A percentile compares a stretch with the other conserved stretches of the same genome.
Evolutionary conservation across 2,888 invertebrate species (phyloP).

Genomic region (Drosophila lacicola): DNA sequence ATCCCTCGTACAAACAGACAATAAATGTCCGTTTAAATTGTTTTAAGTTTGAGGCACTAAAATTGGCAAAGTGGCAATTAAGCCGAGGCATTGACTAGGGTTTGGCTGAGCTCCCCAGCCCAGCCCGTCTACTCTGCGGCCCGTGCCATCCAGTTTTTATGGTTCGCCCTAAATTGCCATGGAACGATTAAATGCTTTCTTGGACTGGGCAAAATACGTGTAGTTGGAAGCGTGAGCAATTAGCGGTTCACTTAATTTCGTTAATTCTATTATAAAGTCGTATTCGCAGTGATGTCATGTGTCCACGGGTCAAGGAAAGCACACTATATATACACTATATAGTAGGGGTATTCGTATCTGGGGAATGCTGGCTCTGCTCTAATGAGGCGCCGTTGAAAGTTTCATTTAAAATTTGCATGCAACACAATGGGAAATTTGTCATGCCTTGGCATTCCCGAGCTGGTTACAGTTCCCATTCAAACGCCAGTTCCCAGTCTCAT

Average conservation of each 20-base stretch:
- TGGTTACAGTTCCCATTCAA: conserved; percentile 38
- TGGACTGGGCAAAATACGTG: conserved; percentile 1
- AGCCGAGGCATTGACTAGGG: conserved; percentile 41
- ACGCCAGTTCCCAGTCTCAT: conserved; percentile 50
- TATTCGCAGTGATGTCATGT: conserved; percentile 63
- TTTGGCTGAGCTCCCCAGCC: conserved; percentile 16
- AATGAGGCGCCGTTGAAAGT: conserved; percentile 43
- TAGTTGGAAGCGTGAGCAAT: conserved; percentile 58
- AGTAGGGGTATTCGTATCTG: conserved; percentile 18
- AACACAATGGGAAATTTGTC: conserved; percentile 54
- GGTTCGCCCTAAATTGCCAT: conserved; percentile 54
- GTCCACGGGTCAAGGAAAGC: conserved; percentile 16
- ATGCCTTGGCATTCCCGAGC: conserved; percentile 25
- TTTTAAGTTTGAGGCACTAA: conserved; percentile 56
- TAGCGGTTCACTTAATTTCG: conserved; percentile 67
- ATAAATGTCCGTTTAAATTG: conserved; percentile 59
- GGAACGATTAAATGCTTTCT: conserved; percentile 63
- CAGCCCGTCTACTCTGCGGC: not conserved
- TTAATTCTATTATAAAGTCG: conserved; percentile 43
- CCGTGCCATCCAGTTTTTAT: conserved; percentile 34
- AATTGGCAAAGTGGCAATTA: conserved; percentile 72
- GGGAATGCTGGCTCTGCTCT: conserved; percentile 40
- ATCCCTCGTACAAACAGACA: conserved; percentile 17
- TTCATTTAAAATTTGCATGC: conserved; percentile 62
- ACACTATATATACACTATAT: not conserved